phyloP scores from a whole-genome alignment of 1,140 invertebrate species.

The Eufriesea mexicana region DNA sequence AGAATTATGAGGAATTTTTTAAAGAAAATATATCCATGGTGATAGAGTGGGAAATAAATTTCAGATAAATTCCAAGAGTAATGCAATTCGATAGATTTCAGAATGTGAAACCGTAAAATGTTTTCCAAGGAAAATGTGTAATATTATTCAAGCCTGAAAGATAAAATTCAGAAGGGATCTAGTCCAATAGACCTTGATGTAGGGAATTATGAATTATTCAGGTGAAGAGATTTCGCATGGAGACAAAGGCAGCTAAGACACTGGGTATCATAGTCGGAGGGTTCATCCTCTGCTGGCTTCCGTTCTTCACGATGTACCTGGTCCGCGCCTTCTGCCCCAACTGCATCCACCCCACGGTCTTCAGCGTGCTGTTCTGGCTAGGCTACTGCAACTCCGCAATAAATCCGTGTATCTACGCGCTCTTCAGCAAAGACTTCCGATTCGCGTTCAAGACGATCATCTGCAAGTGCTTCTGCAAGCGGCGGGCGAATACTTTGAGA shows the following conservation, averaged over 20 bases:
- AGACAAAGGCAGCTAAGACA: constrained; percentile 97
- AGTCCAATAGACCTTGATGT: not conserved
- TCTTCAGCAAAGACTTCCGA: constrained; percentile 96
- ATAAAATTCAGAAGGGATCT: not conserved
- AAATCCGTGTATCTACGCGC: constrained; percentile 95
- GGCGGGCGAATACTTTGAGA: constrained; percentile 77
- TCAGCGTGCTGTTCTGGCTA: constrained; percentile 97
- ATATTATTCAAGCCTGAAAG: too few species aligned
- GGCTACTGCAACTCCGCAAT: constrained; percentile 98
- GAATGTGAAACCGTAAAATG: too few species aligned
- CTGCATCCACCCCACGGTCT: constrained; percentile 91
- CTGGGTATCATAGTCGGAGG: constrained; percentile 96
- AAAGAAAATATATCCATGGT: too few species aligned
- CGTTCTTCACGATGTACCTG: constrained; percentile 97
- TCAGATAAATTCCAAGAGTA: too few species aligned
- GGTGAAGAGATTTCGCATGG: constrained; percentile 93
- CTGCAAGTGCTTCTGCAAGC: constrained; percentile 89
- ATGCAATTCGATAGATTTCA: too few species aligned
- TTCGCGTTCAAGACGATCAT: constrained; percentile 96
- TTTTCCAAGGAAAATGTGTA: too few species aligned
- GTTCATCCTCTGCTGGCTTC: constrained; percentile 96
- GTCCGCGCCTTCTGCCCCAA: constrained; percentile 91
- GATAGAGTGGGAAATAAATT: too few species aligned
- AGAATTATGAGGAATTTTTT: too few species aligned
- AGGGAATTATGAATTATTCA: constrained; percentile 54